These are phyloP conservation scores for Agrotis segetum DNA, from an alignment of 2,888 invertebrate genomes.

Conservation along the genomic window DNA sequence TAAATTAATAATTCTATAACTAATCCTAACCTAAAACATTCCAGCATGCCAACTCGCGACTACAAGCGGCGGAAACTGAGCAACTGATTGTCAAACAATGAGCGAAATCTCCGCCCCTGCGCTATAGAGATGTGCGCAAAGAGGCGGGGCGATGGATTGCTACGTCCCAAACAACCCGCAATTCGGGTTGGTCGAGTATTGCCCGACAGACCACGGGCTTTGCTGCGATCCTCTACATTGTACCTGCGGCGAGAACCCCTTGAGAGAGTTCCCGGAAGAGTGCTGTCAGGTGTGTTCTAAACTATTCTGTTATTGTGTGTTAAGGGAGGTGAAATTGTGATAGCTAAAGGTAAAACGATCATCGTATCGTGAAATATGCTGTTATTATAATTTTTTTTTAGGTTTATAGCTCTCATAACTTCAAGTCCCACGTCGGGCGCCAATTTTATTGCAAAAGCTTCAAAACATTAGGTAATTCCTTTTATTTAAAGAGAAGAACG, in stretches of 20 bases:
- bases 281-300: constrained; percentile 81
- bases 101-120: constrained; percentile 79
- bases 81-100: constrained; percentile 53
- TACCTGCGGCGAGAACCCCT: constrained; percentile 82
- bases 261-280: constrained; percentile 81
- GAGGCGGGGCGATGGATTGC: constrained; percentile 91
- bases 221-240: constrained; percentile 88
- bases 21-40: constrained; percentile 45
- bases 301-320: constrained; percentile 1
- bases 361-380: neutral
- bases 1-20: neutral
- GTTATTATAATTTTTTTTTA: neutral
- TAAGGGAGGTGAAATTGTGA: neutral
- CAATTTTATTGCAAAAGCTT: neutral
- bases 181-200: constrained; percentile 90
- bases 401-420: neutral
- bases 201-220: constrained; percentile 77
- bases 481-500: no score
- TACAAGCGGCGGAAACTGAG: constrained; percentile 80
- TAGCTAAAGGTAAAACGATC: constrained; percentile 15
- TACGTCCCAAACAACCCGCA: constrained; percentile 93
- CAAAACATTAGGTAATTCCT: neutral
- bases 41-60: constrained; percentile 81
- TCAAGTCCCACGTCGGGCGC: neutral
- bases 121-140: constrained; percentile 80